These are phyloP conservation scores for Carapus acus DNA, from an alignment of 2,797 vertebrate genomes.

Conservation along the genomic window DNA sequence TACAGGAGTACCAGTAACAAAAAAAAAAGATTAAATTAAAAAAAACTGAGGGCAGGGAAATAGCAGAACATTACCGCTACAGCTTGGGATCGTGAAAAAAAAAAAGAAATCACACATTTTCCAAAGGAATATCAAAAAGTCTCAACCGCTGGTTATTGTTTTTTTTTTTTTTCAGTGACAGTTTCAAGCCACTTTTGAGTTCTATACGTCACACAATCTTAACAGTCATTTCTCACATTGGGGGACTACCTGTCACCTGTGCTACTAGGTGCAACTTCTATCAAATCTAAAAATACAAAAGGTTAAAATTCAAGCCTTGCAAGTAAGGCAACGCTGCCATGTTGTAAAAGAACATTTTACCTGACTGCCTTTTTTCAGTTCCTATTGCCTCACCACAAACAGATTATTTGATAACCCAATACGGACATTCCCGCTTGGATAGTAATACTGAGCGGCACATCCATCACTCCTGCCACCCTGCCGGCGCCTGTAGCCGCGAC, in stretches of 20 bases:
- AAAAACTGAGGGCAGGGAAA: constrained; percentile 13
- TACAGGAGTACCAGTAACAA: constrained; percentile 45
- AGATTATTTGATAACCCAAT: constrained; percentile 31
- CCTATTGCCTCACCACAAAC: no score
- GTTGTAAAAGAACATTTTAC: constrained; percentile 9
- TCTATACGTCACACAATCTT: neutral
- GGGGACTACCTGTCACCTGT: neutral
- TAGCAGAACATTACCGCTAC: constrained; percentile 24
- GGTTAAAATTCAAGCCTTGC: no score
- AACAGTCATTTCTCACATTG: constrained; percentile 1
- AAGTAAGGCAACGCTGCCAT: neutral
- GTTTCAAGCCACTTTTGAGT: neutral
- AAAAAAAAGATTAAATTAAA: neutral
- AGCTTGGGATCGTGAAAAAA: constrained; percentile 20
- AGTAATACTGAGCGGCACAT: constrained; percentile 56
- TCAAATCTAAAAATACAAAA: no score
- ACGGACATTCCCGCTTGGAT: constrained; percentile 46
- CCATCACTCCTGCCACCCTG: constrained; percentile 27
- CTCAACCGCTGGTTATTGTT: constrained; percentile 1
- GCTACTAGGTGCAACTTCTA: no score
- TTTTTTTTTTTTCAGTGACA: constrained; percentile 3
- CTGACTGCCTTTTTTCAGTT: no score
- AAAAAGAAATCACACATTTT: constrained; percentile 23
- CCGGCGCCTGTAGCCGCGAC: no score
- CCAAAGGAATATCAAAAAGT: constrained; percentile 11